phyloP scores from a whole-genome alignment of 30 jellyfish, hydroid and myxozoan genomes.

The Aurelia aurita region DNA sequence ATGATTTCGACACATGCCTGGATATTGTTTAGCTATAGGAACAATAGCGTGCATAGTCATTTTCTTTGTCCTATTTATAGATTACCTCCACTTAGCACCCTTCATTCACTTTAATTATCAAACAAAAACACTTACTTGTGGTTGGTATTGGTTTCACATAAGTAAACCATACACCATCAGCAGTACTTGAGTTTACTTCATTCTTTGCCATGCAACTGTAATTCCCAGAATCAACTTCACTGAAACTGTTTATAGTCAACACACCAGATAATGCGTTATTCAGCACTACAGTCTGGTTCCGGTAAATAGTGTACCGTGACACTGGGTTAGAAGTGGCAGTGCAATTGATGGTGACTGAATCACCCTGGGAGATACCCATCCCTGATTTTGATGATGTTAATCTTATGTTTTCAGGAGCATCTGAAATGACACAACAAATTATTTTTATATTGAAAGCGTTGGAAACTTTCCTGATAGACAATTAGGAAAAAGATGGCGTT shows the following conservation, averaged over 20 bases:
- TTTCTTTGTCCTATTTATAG: no score
- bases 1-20: no score
- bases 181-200: slow-evolving; percentile 22
- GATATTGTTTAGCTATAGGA: no score
- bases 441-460: no score
- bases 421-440: neutral
- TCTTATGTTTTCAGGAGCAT: slow-evolving; percentile 50
- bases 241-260: slow-evolving; percentile 31
- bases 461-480: no score
- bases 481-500: no score
- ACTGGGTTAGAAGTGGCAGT: slow-evolving; percentile 60
- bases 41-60: no score
- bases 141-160: slow-evolving; percentile 24
- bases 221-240: slow-evolving; percentile 47
- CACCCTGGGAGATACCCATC: slow-evolving; percentile 16
- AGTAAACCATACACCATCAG: slow-evolving; percentile 46
- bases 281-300: slow-evolving; percentile 21
- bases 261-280: slow-evolving; percentile 17
- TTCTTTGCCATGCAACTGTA: slow-evolving; percentile 57
- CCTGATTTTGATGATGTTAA: slow-evolving; percentile 60
- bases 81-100: no score
- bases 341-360: slow-evolving; percentile 31
- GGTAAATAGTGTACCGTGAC: slow-evolving; percentile 36
- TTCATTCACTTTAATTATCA: neutral
- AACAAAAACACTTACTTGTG: neutral